Evolutionary conservation across 2,113 vertebrate genomes (phyloP).

Genomic region (Erpornis zantholeuca): DNA sequence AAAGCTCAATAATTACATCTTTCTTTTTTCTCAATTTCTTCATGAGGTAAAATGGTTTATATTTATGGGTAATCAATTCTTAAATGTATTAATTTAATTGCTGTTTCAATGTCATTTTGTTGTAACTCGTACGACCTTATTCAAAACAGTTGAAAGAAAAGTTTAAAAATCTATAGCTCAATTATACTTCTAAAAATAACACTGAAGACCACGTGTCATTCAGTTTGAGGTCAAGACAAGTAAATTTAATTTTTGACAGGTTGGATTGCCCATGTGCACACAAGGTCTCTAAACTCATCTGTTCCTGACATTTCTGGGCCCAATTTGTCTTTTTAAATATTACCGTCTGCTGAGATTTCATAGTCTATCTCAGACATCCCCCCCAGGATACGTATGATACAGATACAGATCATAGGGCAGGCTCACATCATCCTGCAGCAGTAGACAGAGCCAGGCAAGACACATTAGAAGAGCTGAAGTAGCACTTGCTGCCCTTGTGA

Average conservation of each 20-base stretch:
- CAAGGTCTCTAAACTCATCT: neutral
- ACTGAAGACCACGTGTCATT: neutral
- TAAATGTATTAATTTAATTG: neutral
- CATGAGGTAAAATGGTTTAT: neutral
- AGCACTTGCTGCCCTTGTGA: neutral
- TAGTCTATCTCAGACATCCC: neutral
- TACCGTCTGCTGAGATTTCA: neutral
- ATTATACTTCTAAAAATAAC: neutral
- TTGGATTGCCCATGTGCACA: neutral
- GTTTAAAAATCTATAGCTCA: neutral
- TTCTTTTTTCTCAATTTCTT: neutral
- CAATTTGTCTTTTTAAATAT: neutral
- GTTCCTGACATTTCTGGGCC: neutral
- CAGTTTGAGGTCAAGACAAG: neutral
- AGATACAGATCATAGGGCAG: neutral
- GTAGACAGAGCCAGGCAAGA: neutral
- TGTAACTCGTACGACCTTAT: neutral
- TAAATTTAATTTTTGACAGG: neutral
- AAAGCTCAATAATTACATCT: neutral
- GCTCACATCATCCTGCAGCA: neutral
- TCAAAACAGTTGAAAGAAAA: neutral
- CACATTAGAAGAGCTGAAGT: neutral
- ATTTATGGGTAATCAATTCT: neutral
- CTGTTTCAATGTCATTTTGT: neutral
- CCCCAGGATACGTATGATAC: fast-evolving